phyloP scores from a whole-genome alignment of 2,113 vertebrate genomes.

The Falcunculus frontatus region DNA sequence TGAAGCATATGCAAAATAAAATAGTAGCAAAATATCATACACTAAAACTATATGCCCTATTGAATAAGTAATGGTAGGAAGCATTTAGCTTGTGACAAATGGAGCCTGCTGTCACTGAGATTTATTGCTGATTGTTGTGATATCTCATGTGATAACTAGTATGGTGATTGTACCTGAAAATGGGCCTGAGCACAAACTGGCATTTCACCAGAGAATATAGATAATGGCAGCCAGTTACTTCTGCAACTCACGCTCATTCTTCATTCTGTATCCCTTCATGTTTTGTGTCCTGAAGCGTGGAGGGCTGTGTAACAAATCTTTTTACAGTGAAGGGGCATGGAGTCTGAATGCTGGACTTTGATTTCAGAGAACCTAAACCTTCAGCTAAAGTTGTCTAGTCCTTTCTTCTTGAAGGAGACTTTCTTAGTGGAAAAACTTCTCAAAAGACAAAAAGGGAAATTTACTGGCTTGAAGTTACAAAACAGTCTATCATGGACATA shows the following conservation, averaged over 20 bases:
- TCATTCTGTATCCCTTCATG: neutral
- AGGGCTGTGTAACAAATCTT: neutral
- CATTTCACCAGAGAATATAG: neutral
- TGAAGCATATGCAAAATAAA: neutral
- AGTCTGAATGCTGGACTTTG: neutral
- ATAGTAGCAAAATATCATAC: neutral
- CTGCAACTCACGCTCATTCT: neutral
- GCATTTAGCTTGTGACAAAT: neutral
- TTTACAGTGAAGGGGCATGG: neutral
- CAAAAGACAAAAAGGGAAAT: neutral
- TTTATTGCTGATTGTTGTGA: neutral
- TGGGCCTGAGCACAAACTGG: neutral
- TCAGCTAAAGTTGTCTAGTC: neutral
- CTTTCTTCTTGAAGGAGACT: neutral
- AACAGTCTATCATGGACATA: neutral
- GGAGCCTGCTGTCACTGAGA: neutral
- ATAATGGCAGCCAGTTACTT: neutral
- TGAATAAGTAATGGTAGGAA: neutral
- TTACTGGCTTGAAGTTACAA: neutral
- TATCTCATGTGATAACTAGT: neutral
- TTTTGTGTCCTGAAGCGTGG: neutral
- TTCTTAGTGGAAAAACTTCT: neutral
- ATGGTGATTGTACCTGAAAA: neutral
- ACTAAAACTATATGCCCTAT: neutral
- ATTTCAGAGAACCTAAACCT: neutral